These are phyloP conservation scores for Lerema accius DNA, from an alignment of 1,140 invertebrate species.

Conservation along the genomic window DNA sequence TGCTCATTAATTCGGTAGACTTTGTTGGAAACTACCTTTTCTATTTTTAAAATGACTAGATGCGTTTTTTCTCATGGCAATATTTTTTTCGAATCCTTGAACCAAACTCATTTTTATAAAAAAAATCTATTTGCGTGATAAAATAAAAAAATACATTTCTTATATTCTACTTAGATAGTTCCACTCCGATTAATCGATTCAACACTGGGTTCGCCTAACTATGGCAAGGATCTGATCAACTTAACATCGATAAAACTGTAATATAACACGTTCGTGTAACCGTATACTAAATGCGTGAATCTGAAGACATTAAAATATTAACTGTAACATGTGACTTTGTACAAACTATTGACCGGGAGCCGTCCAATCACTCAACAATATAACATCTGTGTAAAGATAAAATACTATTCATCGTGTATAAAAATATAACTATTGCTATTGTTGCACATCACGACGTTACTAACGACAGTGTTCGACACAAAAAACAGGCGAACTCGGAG, in stretches of 20 bases:
- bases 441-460: slow-evolving; percentile 54
- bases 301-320: slow-evolving; percentile 66
- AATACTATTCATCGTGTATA: slow-evolving; percentile 76
- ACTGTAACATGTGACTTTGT: slow-evolving; percentile 69
- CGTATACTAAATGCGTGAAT: slow-evolving; percentile 44
- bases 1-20: slow-evolving; percentile 44
- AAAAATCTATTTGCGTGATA: slow-evolving; percentile 29
- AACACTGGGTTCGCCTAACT: slow-evolving; percentile 43
- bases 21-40: slow-evolving; percentile 34
- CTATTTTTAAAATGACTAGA: slow-evolving; percentile 73
- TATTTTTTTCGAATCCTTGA: slow-evolving; percentile 45
- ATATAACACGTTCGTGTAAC: slow-evolving; percentile 48
- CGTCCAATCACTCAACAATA: slow-evolving; percentile 79
- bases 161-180: slow-evolving; percentile 40
- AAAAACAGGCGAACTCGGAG: slow-evolving; percentile 61
- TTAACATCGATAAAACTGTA: slow-evolving; percentile 47
- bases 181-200: slow-evolving; percentile 23
- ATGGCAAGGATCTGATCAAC: slow-evolving; percentile 46
- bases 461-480: slow-evolving; percentile 59
- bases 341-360: slow-evolving; percentile 80
- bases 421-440: slow-evolving; percentile 81
- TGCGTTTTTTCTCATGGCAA: slow-evolving; percentile 70
- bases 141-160: slow-evolving; percentile 38
- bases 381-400: slow-evolving; percentile 80
- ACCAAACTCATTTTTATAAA: slow-evolving; percentile 34